Conservation (phyloP, 2,888 invertebrate species). For the Catocala fraxini region DNA sequence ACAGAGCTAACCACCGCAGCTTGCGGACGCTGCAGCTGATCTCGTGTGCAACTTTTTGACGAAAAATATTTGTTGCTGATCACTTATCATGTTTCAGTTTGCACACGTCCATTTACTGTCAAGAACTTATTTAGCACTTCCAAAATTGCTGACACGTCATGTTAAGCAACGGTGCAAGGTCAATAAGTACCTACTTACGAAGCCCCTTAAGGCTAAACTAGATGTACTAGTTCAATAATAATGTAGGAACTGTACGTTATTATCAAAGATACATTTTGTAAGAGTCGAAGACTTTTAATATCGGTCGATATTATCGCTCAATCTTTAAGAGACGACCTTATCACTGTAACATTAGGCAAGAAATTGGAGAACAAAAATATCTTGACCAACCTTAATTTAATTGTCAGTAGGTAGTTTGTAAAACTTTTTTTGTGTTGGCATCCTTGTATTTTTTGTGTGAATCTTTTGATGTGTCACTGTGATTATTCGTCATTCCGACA, state of each 20-base stretch:
- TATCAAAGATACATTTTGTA: not conserved
- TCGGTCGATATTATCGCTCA: not conserved
- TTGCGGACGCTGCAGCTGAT: constrained; percentile 34
- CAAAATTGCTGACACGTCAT: not conserved
- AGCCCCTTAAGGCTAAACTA: not conserved
- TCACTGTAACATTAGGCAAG: not conserved
- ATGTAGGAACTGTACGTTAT: too few species aligned
- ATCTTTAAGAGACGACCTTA: not conserved
- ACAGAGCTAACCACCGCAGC: constrained; percentile 33
- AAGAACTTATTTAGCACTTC: not conserved
- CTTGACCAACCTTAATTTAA: constrained; percentile 19
- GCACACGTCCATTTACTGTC: not conserved
- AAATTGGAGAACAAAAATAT: constrained; percentile 2
- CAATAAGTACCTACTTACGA: constrained; percentile 3
- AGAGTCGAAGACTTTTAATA: not conserved
- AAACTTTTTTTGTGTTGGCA: constrained; percentile 16
- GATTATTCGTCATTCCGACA: not conserved
- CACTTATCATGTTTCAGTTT: not conserved
- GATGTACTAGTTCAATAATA: not conserved
- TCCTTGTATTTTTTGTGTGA: constrained; percentile 17
- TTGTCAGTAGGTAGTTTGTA: constrained; percentile 11
- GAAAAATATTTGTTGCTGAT: constrained; percentile 7
- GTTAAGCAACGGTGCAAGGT: not conserved
- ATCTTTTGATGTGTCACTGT: constrained; percentile 17
- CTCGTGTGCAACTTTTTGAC: constrained; percentile 15